phyloP scores from a whole-genome alignment of 2,113 vertebrate genomes.

The Pholis gunnellus region DNA sequence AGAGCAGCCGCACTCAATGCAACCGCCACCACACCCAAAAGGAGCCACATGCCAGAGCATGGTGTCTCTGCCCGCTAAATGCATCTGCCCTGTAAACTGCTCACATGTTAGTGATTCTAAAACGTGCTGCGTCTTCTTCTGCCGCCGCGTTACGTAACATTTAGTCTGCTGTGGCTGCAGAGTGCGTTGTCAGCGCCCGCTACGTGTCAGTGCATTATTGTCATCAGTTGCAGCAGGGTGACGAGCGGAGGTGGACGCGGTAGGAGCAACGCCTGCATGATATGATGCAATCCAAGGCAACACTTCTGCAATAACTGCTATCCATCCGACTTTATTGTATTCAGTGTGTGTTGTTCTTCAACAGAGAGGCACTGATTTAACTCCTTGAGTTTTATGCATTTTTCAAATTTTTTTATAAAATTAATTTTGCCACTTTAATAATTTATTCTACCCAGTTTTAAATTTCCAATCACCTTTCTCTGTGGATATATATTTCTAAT shows the following conservation, averaged over 20 bases:
- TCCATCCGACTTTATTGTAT: neutral
- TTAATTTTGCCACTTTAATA: neutral
- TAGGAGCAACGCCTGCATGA: slow-evolving; percentile 3
- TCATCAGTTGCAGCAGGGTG: slow-evolving; percentile 11
- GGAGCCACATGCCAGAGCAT: slow-evolving; percentile 31
- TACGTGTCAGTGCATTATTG: neutral
- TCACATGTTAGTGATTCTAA: slow-evolving; percentile 14
- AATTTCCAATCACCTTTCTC: neutral
- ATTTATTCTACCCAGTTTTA: neutral
- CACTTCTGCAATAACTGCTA: neutral
- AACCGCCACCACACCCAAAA: slow-evolving; percentile 58
- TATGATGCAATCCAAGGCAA: slow-evolving; percentile 12
- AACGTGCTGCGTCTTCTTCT: slow-evolving; percentile 9
- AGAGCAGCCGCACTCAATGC: slow-evolving; percentile 37
- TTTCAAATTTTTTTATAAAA: too few relatives aligned
- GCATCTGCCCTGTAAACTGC: slow-evolving; percentile 24
- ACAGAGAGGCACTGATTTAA: neutral
- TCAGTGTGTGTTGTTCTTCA: neutral
- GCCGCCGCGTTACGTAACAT: slow-evolving; percentile 41
- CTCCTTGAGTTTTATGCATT: neutral
- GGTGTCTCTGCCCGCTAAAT: slow-evolving; percentile 34
- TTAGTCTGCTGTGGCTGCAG: neutral
- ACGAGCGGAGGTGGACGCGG: neutral
- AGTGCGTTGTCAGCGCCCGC: slow-evolving; percentile 31
- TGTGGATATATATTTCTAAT: neutral